Conservation (phyloP, 2,797 vertebrate genomes). For the Propithecus perrieri region DNA sequence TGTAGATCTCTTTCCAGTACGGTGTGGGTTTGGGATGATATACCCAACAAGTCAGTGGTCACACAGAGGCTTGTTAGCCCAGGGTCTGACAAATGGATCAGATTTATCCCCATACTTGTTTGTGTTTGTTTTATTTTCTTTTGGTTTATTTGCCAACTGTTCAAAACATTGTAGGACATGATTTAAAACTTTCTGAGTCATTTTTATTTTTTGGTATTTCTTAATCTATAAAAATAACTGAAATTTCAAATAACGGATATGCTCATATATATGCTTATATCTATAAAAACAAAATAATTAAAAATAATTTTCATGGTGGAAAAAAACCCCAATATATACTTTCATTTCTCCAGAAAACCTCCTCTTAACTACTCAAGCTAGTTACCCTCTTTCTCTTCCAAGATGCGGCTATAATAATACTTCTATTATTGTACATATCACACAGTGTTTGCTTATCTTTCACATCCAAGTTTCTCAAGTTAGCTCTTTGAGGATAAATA, state of each 20-base stretch:
- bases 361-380: background rate
- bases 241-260: background rate
- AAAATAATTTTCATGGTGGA: background rate
- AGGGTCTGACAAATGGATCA: background rate
- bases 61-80: background rate
- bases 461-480: background rate
- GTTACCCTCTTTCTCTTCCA: background rate
- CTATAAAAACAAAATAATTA: background rate
- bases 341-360: background rate
- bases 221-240: background rate
- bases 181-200: background rate
- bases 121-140: background rate
- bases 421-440: slow-evolving; percentile 1
- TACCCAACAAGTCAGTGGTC: background rate
- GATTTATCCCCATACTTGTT: background rate
- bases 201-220: background rate
- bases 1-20: background rate
- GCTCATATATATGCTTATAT: background rate
- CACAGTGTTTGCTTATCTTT: slow-evolving; percentile 1
- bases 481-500: background rate
- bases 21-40: background rate
- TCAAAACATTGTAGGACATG: background rate
- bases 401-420: background rate
- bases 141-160: background rate
- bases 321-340: background rate